Evolutionary conservation across 2,113 vertebrate species (phyloP).

Genomic region (Eulemur macaco): DNA sequence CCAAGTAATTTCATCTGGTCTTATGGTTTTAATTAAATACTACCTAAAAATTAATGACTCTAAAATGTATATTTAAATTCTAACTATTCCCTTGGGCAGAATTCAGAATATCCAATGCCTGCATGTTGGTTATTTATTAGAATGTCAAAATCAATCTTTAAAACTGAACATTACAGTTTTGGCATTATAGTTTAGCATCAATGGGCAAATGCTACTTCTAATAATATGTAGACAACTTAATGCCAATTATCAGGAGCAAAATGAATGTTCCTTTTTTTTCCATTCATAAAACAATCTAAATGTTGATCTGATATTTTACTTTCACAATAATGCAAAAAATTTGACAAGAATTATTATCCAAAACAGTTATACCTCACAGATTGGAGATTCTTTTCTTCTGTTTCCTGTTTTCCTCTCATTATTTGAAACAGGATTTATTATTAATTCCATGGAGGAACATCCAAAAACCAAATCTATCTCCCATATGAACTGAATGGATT

Average conservation of each 20-base stretch:
- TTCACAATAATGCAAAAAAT: slow-evolving; percentile 24
- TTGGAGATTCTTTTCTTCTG: background rate
- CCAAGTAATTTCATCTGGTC: background rate
- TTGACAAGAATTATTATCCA: slow-evolving; percentile 13
- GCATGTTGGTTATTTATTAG: background rate
- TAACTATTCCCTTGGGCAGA: background rate
- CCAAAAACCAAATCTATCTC: slow-evolving; percentile 24
- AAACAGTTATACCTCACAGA: slow-evolving; percentile 1
- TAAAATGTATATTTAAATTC: background rate
- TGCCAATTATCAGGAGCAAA: background rate
- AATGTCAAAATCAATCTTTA: background rate
- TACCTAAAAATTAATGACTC: background rate
- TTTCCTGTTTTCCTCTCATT: slow-evolving; percentile 55
- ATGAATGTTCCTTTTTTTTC: background rate
- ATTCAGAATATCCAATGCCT: background rate
- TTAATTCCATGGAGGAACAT: slow-evolving; percentile 39
- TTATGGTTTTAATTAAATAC: slow-evolving; percentile 21
- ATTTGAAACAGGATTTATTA: slow-evolving; percentile 35
- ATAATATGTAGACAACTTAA: background rate
- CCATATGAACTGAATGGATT: slow-evolving; percentile 34
- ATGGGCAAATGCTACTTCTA: background rate
- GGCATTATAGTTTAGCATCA: background rate
- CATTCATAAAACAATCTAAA: background rate
- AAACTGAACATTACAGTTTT: background rate
- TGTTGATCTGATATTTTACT: slow-evolving; percentile 27